These are phyloP conservation scores for Erinaceus europaeus DNA, from an alignment of 2,113 vertebrate genomes.

Conservation along the genomic window DNA sequence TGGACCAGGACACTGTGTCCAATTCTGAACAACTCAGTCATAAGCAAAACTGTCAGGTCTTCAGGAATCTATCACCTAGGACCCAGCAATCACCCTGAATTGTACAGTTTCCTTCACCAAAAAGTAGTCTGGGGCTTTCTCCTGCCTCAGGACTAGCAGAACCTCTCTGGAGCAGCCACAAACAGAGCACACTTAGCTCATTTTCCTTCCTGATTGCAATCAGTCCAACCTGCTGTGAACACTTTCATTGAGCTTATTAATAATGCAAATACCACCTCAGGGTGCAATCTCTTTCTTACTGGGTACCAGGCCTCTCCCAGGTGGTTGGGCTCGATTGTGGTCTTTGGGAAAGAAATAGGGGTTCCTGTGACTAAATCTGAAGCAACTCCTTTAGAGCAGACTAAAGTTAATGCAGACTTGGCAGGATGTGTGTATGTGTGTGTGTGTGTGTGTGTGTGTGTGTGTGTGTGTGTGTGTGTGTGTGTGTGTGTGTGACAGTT, in stretches of 20 bases:
- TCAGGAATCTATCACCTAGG: not conserved
- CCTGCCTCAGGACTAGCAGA: not conserved
- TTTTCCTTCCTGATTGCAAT: constrained; percentile 26
- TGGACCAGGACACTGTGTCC: not conserved
- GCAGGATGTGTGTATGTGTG: too few relatives aligned
- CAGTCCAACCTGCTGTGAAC: not conserved
- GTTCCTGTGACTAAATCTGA: constrained; percentile 9
- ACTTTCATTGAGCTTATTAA: not conserved
- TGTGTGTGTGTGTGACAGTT: too few relatives aligned
- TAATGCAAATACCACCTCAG: not conserved
- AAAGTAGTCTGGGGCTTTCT: not conserved
- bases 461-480: too few relatives aligned
- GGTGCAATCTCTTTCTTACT: not conserved
- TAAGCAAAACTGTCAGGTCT: not conserved
- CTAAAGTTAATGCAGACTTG: not conserved
- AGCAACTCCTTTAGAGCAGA: not conserved
- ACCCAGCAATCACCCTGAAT: not conserved
- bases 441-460: too few relatives aligned
- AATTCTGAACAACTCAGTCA: not conserved
- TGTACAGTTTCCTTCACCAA: not conserved
- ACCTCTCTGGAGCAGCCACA: not conserved
- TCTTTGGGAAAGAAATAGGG: too few relatives aligned
- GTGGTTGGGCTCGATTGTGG: not conserved
- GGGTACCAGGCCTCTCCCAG: not conserved
- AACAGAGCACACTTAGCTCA: not conserved